Percentiles rank a stretch among this genome's conserved stretches.
Evolutionary conservation across 1,140 invertebrate genomes (phyloP).

Genomic region (Bombus affinis): DNA sequence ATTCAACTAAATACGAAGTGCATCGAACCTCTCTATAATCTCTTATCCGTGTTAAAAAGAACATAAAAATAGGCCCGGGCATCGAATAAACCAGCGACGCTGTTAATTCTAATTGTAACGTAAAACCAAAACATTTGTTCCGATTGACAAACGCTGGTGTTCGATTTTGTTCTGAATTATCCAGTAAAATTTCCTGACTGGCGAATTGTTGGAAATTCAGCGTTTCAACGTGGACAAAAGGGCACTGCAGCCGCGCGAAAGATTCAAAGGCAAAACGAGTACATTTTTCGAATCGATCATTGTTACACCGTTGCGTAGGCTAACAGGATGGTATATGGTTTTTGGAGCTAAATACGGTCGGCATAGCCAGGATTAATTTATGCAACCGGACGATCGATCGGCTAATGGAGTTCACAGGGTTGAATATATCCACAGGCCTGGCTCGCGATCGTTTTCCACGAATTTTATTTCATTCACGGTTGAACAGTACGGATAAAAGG

Average conservation of each 20-base stretch:
- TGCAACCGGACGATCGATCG: conserved; percentile 33
- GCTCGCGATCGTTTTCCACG: background rate
- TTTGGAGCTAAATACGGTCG: conserved; percentile 14
- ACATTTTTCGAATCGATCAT: conserved; percentile 40
- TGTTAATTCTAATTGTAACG: conserved; percentile 31
- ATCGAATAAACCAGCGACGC: background rate
- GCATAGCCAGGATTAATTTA: conserved; percentile 33
- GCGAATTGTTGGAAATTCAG: conserved; percentile 35
- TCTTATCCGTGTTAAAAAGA: background rate
- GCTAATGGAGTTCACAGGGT: conserved; percentile 26
- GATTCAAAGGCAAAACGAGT: conserved; percentile 20
- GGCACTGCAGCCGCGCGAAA: conserved; percentile 4
- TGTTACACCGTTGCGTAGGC: background rate
- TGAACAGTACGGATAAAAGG: background rate
- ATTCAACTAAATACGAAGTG: background rate
- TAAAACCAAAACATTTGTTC: conserved; percentile 20
- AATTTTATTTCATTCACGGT: conserved; percentile 6
- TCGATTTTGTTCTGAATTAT: conserved; percentile 28
- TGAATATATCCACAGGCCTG: background rate
- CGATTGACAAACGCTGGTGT: background rate
- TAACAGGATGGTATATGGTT: conserved; percentile 27
- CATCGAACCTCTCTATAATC: background rate
- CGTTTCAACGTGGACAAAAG: conserved; percentile 12
- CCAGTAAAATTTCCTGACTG: conserved; percentile 10
- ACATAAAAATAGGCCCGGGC: background rate